Evolutionary conservation across 2,888 invertebrate genomes (phyloP), one percentile per base, ranked within the genome.

Genomic region (Boloria selene): DNA sequence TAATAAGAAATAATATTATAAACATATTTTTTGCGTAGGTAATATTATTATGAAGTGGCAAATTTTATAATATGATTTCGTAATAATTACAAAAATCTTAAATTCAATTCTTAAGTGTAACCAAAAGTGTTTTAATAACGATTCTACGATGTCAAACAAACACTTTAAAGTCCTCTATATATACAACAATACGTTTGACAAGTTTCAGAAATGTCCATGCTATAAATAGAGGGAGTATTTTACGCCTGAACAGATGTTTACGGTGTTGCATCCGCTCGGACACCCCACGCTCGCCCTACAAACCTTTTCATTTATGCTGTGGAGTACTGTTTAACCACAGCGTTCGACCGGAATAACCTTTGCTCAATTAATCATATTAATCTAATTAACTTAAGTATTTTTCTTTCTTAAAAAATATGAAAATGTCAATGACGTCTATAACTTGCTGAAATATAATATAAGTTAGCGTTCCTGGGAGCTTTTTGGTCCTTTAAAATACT

Each of bases 161-260:
- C n/a, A 16, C 3, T 7, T 6, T 16, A 49, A 16, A 16, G 16
- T 16, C 6, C 13, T 22, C 13, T n/a, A 26, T 13, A 45, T 56
- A 56, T 16, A 26, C 14, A 56, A 56, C 47, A 50, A 59, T 67
- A 45, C 64, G 66, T 52, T 51, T 45, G 26, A 58, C 67, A 68
- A 77, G 77, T 77, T 59, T 59, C 52, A 64, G 52, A 64, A 56
- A 51, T 64, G 50, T 45, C 51, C 44, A 51, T 26, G 52, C 75
- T 85, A 85, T 87, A 82, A 84, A 82, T 81, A 80, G 82, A 79
- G 78, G 79, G 79, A 74, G 79, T 79, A 76, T 76, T 82, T 85
- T 77, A 87, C 84, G 82, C 81, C 80, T 80, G 75, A 79, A 53
- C 76, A 83, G 74, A 62, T 75, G 72, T 74, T 80, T 74, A 72